phyloP scores from a whole-genome alignment of 53 echinoderm and acorn worm species.

The Temnopleurus reevesii region DNA sequence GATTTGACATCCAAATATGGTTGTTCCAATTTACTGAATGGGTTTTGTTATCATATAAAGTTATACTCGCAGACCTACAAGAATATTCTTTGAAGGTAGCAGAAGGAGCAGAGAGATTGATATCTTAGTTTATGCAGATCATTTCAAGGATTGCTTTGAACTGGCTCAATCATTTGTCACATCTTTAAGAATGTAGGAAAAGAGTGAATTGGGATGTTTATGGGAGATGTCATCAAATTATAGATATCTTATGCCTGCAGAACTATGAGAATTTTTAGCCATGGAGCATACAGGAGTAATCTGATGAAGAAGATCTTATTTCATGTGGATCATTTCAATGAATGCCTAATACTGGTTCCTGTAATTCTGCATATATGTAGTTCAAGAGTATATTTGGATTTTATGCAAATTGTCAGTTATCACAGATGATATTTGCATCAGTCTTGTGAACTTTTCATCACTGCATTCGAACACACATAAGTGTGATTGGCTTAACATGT shows the following conservation, averaged over 20 bases:
- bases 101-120: too few species aligned
- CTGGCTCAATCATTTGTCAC: background rate
- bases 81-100: background rate
- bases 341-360: too few species aligned
- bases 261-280: too few species aligned
- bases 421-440: background rate
- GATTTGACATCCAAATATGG: background rate
- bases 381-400: too few species aligned
- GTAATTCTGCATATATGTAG: too few species aligned
- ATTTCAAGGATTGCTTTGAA: background rate
- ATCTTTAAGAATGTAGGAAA: background rate
- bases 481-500: constrained; percentile 23
- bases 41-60: background rate
- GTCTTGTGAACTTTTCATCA: background rate
- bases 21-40: background rate
- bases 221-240: too few species aligned
- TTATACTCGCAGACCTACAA: background rate
- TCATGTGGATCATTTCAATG: too few species aligned
- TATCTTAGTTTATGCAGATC: too few species aligned
- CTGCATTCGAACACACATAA: background rate
- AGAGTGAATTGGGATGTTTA: too few species aligned
- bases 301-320: too few species aligned
- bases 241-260: too few species aligned
- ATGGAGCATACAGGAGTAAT: background rate
- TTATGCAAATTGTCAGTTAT: background rate